Evolutionary conservation across 1,140 invertebrate genomes (phyloP).

Genomic region (Aphelinus certus): DNA sequence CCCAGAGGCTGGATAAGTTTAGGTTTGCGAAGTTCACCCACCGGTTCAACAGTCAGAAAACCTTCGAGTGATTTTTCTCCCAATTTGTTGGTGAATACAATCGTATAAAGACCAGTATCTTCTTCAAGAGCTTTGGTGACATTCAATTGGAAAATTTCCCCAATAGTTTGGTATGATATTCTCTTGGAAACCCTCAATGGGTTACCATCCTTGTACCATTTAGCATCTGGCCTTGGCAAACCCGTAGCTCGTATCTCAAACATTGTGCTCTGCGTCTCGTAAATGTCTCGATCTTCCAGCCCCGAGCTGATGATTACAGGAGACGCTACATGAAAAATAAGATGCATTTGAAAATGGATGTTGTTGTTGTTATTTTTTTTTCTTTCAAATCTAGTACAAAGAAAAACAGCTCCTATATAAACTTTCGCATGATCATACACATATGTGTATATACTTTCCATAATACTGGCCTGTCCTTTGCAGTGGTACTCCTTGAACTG

Average conservation of each 20-base stretch:
- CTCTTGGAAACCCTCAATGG: constrained; percentile 71
- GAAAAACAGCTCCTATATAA: no score
- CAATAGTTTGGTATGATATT: constrained; percentile 73
- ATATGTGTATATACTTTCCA: no score
- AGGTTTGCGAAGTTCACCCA: constrained; percentile 79
- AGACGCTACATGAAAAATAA: constrained; percentile 69
- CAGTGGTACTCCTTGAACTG: no score
- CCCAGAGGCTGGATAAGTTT: constrained; percentile 76
- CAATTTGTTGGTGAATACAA: constrained; percentile 77
- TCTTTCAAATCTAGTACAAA: no score
- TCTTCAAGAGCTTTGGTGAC: constrained; percentile 74
- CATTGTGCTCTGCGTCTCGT: constrained; percentile 77
- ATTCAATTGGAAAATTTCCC: constrained; percentile 78
- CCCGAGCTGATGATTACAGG: constrained; percentile 77
- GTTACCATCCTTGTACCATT: constrained; percentile 81
- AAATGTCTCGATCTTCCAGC: constrained; percentile 78
- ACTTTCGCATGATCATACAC: no score
- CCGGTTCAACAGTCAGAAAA: constrained; percentile 75
- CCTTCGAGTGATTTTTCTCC: constrained; percentile 79
- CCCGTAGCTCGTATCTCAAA: constrained; percentile 79
- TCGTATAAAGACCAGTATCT: constrained; percentile 82
- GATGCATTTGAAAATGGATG: neutral
- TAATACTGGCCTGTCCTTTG: no score
- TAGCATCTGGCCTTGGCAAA: constrained; percentile 78
- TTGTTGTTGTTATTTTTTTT: no score